Conservation (phyloP, 2,113 vertebrate genomes). For the Rhinoderma darwinii region DNA sequence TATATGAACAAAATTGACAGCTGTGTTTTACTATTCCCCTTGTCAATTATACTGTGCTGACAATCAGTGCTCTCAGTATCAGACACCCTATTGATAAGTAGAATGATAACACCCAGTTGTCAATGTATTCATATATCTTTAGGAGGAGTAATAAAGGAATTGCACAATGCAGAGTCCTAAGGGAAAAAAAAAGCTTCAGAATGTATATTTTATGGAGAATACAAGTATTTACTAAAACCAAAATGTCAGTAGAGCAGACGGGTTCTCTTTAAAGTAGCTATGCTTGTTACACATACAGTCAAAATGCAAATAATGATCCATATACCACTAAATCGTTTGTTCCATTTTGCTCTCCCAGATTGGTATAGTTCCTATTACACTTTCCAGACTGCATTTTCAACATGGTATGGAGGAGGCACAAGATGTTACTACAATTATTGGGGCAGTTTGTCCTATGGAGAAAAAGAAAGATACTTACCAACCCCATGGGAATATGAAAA, state of each 20-base stretch:
- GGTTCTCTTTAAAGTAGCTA: background rate
- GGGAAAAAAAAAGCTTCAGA: too few species aligned
- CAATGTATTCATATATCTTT: too few species aligned
- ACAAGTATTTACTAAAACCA: background rate
- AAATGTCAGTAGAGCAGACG: background rate
- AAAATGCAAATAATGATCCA: background rate
- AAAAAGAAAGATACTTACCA: conserved; percentile 48
- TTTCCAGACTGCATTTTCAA: conserved; percentile 16
- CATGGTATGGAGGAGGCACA: conserved; percentile 37
- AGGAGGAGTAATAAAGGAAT: too few species aligned
- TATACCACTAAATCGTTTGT: background rate
- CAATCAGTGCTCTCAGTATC: too few species aligned
- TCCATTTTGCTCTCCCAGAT: background rate
- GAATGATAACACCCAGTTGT: too few species aligned
- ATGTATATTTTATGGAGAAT: too few species aligned
- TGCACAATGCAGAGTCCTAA: too few species aligned
- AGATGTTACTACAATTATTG: conserved; percentile 51
- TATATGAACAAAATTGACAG: too few species aligned
- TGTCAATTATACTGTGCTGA: too few species aligned
- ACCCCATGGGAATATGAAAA: conserved; percentile 40
- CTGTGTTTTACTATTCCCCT: too few species aligned
- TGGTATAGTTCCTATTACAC: background rate
- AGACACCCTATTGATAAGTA: too few species aligned
- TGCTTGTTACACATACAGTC: background rate
- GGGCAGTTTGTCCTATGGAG: conserved; percentile 40